These are phyloP conservation scores for Thaumetopoea pityocampa DNA, from an alignment of 1,140 invertebrate genomes.

Conservation along the genomic window DNA sequence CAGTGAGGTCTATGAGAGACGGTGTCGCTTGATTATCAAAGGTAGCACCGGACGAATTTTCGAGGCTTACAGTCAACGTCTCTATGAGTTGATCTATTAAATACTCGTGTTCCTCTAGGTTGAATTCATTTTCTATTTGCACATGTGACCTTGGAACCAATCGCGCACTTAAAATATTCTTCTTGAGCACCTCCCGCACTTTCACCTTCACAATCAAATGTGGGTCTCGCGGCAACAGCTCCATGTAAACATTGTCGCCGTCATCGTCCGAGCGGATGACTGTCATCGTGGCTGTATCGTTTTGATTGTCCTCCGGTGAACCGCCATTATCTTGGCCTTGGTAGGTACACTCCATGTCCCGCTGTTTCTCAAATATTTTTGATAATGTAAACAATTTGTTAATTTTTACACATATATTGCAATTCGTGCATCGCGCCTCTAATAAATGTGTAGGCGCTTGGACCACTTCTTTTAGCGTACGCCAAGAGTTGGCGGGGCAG, in stretches of 20 bases:
- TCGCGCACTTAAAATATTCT: slow-evolving; percentile 2
- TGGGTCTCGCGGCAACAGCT: too few relatives aligned
- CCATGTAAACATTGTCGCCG: not conserved
- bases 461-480: too few relatives aligned
- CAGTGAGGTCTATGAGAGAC: too few relatives aligned
- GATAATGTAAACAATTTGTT: too few relatives aligned
- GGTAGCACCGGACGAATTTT: not conserved
- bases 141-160: not conserved
- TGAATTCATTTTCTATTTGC: not conserved
- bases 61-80: not conserved
- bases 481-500: too few relatives aligned
- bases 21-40: not conserved
- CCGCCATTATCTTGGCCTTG: too few relatives aligned
- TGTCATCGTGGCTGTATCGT: not conserved
- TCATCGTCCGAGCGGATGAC: not conserved
- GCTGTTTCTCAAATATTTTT: too few relatives aligned
- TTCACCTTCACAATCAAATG: too few relatives aligned
- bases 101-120: slow-evolving; percentile 3
- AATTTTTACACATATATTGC: too few relatives aligned
- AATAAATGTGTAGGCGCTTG: too few relatives aligned
- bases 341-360: too few relatives aligned
- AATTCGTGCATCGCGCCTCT: too few relatives aligned
- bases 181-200: not conserved
- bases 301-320: not conserved
- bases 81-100: slow-evolving; percentile 8